phyloP scores from a whole-genome alignment of 2,888 invertebrate genomes.

The Euzophera pinguis region DNA sequence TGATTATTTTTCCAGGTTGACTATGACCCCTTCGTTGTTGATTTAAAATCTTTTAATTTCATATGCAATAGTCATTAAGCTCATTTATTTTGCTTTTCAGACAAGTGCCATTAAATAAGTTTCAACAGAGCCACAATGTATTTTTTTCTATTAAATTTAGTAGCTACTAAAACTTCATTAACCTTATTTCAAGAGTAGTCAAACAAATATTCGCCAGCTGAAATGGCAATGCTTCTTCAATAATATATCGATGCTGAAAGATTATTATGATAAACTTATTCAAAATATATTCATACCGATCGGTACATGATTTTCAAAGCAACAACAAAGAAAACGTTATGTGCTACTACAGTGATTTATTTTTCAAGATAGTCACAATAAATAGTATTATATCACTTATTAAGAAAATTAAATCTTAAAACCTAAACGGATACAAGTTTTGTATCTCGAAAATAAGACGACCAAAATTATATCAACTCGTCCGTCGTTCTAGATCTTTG shows the following conservation, averaged over 20 bases:
- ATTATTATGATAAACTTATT: slow-evolving; percentile 10
- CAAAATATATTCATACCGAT: slow-evolving; percentile 18
- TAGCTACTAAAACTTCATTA: too few relatives aligned
- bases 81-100: too few relatives aligned
- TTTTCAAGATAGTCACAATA: slow-evolving; percentile 30
- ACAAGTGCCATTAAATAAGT: too few relatives aligned
- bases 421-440: slow-evolving; percentile 11
- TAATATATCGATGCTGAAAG: slow-evolving; percentile 8
- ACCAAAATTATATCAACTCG: slow-evolving; percentile 11
- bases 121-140: too few relatives aligned
- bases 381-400: slow-evolving; percentile 23
- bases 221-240: neutral
- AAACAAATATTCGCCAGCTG: too few relatives aligned
- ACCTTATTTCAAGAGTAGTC: too few relatives aligned
- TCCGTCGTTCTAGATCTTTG: slow-evolving; percentile 23
- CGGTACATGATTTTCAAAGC: slow-evolving; percentile 25
- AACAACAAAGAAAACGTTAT: slow-evolving; percentile 18
- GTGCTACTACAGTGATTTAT: slow-evolving; percentile 23
- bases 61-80: too few relatives aligned
- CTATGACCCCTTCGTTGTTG: too few relatives aligned
- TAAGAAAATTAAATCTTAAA: slow-evolving; percentile 20
- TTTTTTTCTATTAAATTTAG: too few relatives aligned
- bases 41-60: too few relatives aligned
- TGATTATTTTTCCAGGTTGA: too few relatives aligned
- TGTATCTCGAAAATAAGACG: slow-evolving; percentile 8